Percentiles rank a stretch among this genome's conserved stretches.
Conservation (phyloP, 1,140 invertebrate genomes). For the Lineus longissimus region DNA sequence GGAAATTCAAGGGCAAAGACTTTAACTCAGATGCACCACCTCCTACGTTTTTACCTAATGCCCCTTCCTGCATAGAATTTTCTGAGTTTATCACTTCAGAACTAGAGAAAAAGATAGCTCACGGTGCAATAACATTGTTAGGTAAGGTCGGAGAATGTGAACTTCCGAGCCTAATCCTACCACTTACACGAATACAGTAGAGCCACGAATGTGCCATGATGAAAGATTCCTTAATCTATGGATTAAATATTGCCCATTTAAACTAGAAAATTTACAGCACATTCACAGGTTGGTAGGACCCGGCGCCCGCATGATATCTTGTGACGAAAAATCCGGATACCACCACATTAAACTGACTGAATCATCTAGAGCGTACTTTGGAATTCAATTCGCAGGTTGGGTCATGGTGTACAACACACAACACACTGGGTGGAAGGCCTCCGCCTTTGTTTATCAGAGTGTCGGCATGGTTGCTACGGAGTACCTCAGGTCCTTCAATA, state of each 20-base stretch:
- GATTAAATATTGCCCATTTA: constrained; percentile 16
- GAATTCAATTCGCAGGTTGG: constrained; percentile 22
- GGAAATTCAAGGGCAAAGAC: too few species aligned
- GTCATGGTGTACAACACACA: constrained; percentile 15
- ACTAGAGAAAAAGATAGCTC: too few species aligned
- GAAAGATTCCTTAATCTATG: constrained; percentile 14
- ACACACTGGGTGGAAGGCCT: constrained; percentile 20
- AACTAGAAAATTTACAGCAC: constrained; percentile 14
- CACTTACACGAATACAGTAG: not conserved
- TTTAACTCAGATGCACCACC: too few species aligned
- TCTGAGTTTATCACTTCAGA: too few species aligned
- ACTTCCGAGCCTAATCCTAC: too few species aligned
- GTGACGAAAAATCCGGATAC: constrained; percentile 24
- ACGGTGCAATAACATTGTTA: too few species aligned
- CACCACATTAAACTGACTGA: constrained; percentile 15
- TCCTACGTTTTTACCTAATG: too few species aligned
- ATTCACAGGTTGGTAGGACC: constrained; percentile 10
- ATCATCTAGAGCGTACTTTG: constrained; percentile 14
- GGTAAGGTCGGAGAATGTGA: too few species aligned
- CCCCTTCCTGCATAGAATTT: too few species aligned
- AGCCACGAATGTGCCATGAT: constrained; percentile 10
- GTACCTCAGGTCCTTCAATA: constrained; percentile 11
- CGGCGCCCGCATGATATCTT: constrained; percentile 6
- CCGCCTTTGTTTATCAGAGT: constrained; percentile 17
- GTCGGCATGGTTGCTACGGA: constrained; percentile 13